Percentiles rank a stretch among this genome's conserved stretches.
These are phyloP conservation scores for Hydractinia symbiolongicarpus DNA, from an alignment of 30 jellyfish, hydroid and myxozoan genomes.

Conservation along the genomic window DNA sequence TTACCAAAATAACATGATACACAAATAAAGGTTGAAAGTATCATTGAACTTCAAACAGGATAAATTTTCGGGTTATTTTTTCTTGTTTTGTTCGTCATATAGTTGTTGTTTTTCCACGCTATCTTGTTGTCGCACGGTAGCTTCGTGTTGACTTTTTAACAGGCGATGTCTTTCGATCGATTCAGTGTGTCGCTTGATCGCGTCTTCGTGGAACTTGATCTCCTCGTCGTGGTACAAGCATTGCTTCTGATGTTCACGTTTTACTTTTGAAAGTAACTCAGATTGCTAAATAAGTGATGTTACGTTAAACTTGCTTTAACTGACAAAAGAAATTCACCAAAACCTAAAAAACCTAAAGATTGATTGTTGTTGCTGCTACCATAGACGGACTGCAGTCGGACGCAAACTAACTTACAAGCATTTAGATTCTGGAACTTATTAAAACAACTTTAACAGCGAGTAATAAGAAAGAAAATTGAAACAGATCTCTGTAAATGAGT, in stretches of 20 bases:
- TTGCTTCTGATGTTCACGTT: conserved; percentile 89
- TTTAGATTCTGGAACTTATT: too few relatives aligned
- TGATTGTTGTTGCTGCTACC: too few relatives aligned
- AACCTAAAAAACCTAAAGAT: too few relatives aligned
- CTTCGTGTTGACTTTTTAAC: conserved; percentile 90
- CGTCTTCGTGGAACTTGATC: conserved; percentile 71
- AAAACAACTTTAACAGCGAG: too few relatives aligned
- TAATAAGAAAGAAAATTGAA: too few relatives aligned
- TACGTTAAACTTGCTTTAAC: too few relatives aligned
- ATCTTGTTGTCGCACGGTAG: conserved; percentile 76
- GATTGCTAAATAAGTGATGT: conserved; percentile 54
- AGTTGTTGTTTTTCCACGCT: conserved; percentile 69
- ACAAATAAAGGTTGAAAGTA: background rate
- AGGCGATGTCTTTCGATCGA: conserved; percentile 87
- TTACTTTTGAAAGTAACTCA: conserved; percentile 55
- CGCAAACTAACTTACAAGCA: too few relatives aligned
- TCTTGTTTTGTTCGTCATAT: conserved; percentile 29
- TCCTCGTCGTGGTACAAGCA: conserved; percentile 89
- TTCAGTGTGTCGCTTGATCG: conserved; percentile 77
- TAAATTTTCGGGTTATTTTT: background rate
- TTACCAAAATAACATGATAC: too few relatives aligned
- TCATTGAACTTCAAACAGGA: too few relatives aligned
- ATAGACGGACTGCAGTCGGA: too few relatives aligned
- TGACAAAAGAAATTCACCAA: too few relatives aligned
- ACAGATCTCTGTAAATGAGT: too few relatives aligned